Percentiles rank a stretch among this genome's conserved stretches.
These are phyloP conservation scores for Labeo catla DNA, from an alignment of 2,113 vertebrate genomes.

Conservation along the genomic window DNA sequence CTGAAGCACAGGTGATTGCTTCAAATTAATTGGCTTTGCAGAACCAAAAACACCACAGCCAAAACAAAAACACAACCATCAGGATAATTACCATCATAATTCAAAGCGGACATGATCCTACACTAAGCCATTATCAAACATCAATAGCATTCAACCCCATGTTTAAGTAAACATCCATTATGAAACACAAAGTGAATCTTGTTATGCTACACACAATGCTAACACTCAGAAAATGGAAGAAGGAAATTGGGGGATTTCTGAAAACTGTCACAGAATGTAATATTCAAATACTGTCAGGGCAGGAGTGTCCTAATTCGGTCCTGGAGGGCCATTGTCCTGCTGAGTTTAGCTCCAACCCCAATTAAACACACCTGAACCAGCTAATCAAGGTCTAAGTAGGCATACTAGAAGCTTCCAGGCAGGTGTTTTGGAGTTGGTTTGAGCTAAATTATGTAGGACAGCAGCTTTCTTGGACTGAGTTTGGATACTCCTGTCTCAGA, in stretches of 20 bases:
- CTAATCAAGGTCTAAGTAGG: no score
- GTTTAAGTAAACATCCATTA: constrained; percentile 12
- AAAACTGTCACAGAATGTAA: not conserved
- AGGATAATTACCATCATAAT: constrained; percentile 33
- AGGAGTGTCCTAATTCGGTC: no score
- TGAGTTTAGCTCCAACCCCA: no score
- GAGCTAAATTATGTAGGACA: no score
- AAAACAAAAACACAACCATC: constrained; percentile 17
- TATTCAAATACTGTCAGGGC: not conserved
- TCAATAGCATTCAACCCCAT: not conserved
- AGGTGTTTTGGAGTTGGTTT: no score
- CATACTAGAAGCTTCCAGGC: no score
- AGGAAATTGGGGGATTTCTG: not conserved
- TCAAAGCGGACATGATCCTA: constrained; percentile 11
- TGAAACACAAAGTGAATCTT: not conserved
- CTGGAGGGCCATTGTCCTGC: no score
- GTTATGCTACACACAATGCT: not conserved
- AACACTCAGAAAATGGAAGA: not conserved
- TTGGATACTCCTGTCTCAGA: no score
- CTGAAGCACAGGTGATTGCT: constrained; percentile 3
- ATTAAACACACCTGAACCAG: no score
- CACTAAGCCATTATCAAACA: constrained; percentile 30
- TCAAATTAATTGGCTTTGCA: not conserved
- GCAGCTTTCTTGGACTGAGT: no score
- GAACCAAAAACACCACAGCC: constrained; percentile 6